phyloP scores from a whole-genome alignment of 2,113 vertebrate genomes.

The Tupaia chinensis region DNA sequence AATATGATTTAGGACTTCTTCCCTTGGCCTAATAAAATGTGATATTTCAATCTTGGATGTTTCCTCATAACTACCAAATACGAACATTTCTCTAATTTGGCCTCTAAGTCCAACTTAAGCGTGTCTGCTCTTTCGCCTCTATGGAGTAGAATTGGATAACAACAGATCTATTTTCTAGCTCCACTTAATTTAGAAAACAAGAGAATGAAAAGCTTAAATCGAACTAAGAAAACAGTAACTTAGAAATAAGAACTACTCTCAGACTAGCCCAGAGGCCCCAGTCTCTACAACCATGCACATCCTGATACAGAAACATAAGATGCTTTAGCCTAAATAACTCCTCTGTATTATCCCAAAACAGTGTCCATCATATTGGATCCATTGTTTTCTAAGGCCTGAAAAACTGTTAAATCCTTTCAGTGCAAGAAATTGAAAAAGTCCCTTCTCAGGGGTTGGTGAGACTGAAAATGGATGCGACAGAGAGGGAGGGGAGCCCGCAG shows the following conservation, averaged over 20 bases:
- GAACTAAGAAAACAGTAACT: neutral
- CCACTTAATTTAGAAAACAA: neutral
- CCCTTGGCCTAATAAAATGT: neutral
- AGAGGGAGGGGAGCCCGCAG: neutral
- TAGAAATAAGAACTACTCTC: neutral
- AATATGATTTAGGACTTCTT: neutral
- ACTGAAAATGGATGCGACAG: neutral
- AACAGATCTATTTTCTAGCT: neutral
- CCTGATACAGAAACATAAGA: neutral
- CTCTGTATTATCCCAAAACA: neutral
- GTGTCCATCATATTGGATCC: neutral
- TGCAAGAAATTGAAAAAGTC: constrained; percentile 31
- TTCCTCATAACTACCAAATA: neutral
- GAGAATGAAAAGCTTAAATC: neutral
- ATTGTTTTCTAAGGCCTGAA: neutral
- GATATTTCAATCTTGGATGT: neutral
- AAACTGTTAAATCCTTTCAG: neutral
- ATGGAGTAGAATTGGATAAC: neutral
- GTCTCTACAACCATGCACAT: fast-evolving
- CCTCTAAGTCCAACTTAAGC: neutral
- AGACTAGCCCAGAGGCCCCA: neutral
- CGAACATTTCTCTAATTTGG: neutral
- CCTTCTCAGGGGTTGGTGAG: neutral
- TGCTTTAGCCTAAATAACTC: neutral
- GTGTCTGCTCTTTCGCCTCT: too few species aligned